These are phyloP conservation scores for Gymnodraco acuticeps DNA, from an alignment of 2,797 vertebrate genomes.

Conservation along the genomic window DNA sequence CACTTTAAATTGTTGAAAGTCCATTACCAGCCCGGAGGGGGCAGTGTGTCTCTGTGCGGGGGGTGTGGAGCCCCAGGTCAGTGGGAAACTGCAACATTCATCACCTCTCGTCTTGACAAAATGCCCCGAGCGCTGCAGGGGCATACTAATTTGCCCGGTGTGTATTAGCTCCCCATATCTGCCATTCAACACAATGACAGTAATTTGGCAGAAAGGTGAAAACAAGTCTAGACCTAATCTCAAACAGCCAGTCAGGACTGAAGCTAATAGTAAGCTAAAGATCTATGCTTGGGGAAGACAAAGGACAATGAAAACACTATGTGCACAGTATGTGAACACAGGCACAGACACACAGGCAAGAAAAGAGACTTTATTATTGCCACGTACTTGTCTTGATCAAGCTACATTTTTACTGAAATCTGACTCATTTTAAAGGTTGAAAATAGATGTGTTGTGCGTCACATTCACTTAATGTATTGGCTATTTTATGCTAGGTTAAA, in stretches of 20 bases:
- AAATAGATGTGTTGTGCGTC: background rate
- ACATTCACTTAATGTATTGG: background rate
- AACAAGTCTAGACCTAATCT: constrained; percentile 60
- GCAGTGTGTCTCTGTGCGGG: constrained; percentile 83
- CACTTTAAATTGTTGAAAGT: constrained; percentile 32
- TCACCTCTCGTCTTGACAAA: constrained; percentile 81
- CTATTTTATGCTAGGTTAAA: constrained; percentile 21
- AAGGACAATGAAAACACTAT: background rate
- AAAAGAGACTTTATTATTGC: background rate
- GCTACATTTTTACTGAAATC: background rate
- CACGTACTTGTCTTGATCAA: background rate
- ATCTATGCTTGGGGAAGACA: background rate
- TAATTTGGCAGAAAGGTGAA: constrained; percentile 76
- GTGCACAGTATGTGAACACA: background rate
- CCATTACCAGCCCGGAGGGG: constrained; percentile 82
- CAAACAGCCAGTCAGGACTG: constrained; percentile 55
- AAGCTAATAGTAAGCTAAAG: constrained; percentile 24
- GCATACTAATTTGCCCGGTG: constrained; percentile 80
- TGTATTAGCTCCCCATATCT: constrained; percentile 67
- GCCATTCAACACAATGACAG: constrained; percentile 79
- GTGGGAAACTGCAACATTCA: too few species aligned
- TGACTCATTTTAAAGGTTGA: background rate
- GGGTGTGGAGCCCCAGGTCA: too few species aligned
- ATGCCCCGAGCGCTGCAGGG: constrained; percentile 70
- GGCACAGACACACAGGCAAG: background rate